Conservation (phyloP, 2,797 vertebrate species). For the Notoglanidium macrostoma region DNA sequence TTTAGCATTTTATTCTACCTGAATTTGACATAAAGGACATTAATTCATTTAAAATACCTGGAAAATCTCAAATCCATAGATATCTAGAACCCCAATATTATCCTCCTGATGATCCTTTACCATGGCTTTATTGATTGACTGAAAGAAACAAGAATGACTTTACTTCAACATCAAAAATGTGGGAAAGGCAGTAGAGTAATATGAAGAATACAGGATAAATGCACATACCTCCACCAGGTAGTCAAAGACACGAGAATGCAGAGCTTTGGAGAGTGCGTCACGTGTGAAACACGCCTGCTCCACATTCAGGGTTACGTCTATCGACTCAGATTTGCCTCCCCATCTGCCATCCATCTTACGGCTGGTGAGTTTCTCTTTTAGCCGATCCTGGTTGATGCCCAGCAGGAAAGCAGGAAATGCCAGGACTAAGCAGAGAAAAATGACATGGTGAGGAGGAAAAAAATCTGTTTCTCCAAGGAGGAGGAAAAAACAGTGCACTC, state of each 20-base stretch:
- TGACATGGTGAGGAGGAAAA: constrained; percentile 26
- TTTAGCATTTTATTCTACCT: not conserved
- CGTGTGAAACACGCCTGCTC: constrained; percentile 96
- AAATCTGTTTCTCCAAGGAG: not conserved
- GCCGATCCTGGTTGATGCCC: constrained; percentile 89
- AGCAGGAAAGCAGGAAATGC: constrained; percentile 95
- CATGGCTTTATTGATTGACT: constrained; percentile 98
- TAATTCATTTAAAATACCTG: constrained; percentile 75
- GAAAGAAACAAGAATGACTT: constrained; percentile 59
- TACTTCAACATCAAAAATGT: not conserved
- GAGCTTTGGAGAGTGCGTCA: constrained; percentile 93
- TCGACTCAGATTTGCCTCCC: constrained; percentile 92
- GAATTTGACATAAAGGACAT: not conserved
- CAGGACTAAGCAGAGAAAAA: constrained; percentile 78
- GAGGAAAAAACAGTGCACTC: not conserved
- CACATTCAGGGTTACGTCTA: constrained; percentile 95
- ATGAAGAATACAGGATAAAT: not conserved
- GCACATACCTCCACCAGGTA: constrained; percentile 91
- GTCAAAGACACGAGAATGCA: constrained; percentile 92
- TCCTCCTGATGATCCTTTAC: constrained; percentile 93
- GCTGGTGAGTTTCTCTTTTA: constrained; percentile 96
- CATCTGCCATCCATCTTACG: constrained; percentile 99
- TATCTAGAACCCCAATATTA: constrained; percentile 94
- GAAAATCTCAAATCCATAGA: constrained; percentile 99
- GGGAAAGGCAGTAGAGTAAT: not conserved